These are phyloP conservation scores for Bombus polaris DNA, from an alignment of 1,140 invertebrate genomes.

Conservation along the genomic window DNA sequence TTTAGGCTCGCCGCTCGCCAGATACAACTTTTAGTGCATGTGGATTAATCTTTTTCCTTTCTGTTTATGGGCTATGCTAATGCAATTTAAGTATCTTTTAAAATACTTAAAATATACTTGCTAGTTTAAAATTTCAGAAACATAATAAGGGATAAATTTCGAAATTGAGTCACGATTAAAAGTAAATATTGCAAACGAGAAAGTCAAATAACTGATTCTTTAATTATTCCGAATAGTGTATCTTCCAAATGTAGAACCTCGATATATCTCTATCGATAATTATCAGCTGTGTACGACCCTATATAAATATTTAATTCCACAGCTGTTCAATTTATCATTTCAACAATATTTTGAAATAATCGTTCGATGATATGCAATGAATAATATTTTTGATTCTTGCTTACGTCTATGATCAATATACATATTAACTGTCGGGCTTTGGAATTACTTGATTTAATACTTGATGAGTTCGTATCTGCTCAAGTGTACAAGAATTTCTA, in stretches of 20 bases:
- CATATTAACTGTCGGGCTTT: not conserved
- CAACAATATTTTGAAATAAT: not conserved
- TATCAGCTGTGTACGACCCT: not conserved
- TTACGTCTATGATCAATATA: not conserved
- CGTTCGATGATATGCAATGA: not conserved
- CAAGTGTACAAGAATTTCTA: not conserved
- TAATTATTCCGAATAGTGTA: not conserved
- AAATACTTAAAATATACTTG: not conserved
- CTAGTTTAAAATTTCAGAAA: not conserved
- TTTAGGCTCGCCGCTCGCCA: not conserved
- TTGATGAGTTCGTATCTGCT: conserved; percentile 13
- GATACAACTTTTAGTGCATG: not conserved
- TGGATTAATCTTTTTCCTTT: not conserved
- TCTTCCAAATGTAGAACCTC: not conserved
- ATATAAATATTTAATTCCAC: not conserved
- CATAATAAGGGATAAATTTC: not conserved
- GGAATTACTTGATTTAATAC: conserved; percentile 14
- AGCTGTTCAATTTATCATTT: not conserved
- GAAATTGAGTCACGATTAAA: not conserved
- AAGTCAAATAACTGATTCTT: not conserved
- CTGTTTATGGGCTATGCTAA: not conserved
- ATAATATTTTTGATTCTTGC: not conserved
- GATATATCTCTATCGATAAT: not conserved
- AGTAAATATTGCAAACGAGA: not conserved
- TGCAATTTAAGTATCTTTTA: not conserved